Evolutionary conservation across 2,113 vertebrate species (phyloP).

Genomic region (Tilapia sparmanii): DNA sequence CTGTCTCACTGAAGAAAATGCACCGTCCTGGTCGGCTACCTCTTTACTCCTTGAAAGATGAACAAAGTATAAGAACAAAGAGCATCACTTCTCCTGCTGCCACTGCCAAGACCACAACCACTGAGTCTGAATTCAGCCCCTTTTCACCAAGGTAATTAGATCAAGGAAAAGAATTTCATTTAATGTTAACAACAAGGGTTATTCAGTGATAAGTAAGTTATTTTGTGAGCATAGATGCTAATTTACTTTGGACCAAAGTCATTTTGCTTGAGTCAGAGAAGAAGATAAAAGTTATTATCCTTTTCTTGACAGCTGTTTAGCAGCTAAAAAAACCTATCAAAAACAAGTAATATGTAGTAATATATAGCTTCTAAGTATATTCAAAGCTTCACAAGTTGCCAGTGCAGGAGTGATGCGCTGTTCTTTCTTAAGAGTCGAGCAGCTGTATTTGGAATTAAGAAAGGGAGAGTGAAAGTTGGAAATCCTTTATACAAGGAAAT

Average conservation of each 20-base stretch:
- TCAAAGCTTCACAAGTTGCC: not conserved
- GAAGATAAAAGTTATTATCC: not conserved
- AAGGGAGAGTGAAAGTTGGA: not conserved
- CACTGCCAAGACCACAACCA: not conserved
- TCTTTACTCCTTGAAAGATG: constrained; percentile 46
- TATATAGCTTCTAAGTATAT: not conserved
- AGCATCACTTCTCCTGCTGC: not conserved
- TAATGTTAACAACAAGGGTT: not conserved
- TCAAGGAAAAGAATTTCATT: not conserved
- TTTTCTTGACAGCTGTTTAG: not conserved
- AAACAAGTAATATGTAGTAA: not conserved
- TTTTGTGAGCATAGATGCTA: not conserved
- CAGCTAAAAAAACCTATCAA: not conserved
- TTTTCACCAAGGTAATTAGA: constrained; percentile 35
- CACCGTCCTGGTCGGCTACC: constrained; percentile 29
- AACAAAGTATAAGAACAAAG: not conserved
- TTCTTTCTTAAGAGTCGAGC: not conserved
- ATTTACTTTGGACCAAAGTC: not conserved
- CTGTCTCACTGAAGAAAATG: constrained; percentile 64
- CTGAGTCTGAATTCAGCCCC: not conserved
- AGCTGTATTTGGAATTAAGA: not conserved
- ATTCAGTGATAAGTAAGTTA: not conserved
- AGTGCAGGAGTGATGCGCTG: not conserved
- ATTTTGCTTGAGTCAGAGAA: not conserved
- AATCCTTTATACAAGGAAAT: not conserved